Evolutionary conservation across 2,888 invertebrate genomes (phyloP).

Genomic region (Cheilosia variabilis): DNA sequence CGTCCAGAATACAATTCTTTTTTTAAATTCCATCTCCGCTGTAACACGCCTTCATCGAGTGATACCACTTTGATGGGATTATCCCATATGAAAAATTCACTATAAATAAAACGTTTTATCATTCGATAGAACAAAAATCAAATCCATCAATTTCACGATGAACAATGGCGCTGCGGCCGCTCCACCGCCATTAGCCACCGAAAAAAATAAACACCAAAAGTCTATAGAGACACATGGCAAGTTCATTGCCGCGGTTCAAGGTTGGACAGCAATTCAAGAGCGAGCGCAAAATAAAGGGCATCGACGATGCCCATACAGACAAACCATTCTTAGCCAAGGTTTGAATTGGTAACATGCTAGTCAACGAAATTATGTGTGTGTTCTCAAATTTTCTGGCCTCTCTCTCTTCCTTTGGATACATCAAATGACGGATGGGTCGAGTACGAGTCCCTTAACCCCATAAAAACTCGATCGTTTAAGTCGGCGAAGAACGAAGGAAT

Average conservation of each 20-base stretch:
- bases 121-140: conserved; percentile 30
- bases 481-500: neutral
- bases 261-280: conserved; percentile 52
- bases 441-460: conserved; percentile 35
- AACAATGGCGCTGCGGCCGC: conserved; percentile 2
- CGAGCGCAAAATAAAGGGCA: conserved; percentile 27
- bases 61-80: no score
- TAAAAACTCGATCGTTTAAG: conserved; percentile 24
- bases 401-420: conserved; percentile 3
- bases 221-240: conserved; percentile 27
- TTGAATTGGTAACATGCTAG: no score
- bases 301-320: conserved; percentile 34
- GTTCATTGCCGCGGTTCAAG: conserved; percentile 71
- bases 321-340: neutral
- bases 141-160: conserved; percentile 49
- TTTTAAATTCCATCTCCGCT: no score
- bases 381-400: neutral
- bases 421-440: conserved; percentile 53
- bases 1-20: no score
- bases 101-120: conserved; percentile 35
- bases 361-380: neutral
- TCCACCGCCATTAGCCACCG: conserved; percentile 12
- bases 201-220: conserved; percentile 21
- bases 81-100: neutral
- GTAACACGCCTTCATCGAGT: no score